Base-by-base conservation (phyloP, 1,140 invertebrate genomes). In the Sarcophaga bullata region DNA sequence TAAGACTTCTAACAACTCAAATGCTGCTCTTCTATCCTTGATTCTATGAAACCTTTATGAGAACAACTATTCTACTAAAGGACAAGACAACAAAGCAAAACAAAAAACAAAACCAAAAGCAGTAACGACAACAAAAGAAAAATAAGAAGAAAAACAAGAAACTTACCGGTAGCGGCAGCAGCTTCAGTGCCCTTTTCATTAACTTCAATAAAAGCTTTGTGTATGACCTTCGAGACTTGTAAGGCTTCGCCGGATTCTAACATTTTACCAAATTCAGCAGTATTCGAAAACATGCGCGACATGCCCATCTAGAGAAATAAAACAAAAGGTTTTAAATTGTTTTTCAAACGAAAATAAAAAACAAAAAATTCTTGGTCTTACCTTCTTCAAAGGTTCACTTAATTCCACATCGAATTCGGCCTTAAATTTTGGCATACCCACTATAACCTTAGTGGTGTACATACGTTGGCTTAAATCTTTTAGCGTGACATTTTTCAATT, bases 391-490 rank as follows among this genome's bases (percentile, higher is more conserved):
- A 46, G 91, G 84, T 0, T 90, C 82, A 8, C 89, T 90, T 15
- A 95, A 86, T 73, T 93, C 85, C 2, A 92, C 86, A 50, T 86
- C 85, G 49, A 91, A 91, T 86, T 93, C 92, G 5, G 93, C 91
- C 85, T 92, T 92, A 86, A 95, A 94, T 85, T 92, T 93, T 3
- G 94, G 94, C 47, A 95, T 72, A 37, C 86, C 91, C 0, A 95
- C 85, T 2, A 89, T 58, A 6, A 94, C 90, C 83, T 92, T 87
- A 0, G 83, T 84, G 0, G 19, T 17, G 1, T 78, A 52, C 54
- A 91, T 85, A 9, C 84, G 83, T 7, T 89, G 81, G 0, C 90
- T 84, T 6, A 91, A 85, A 11, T 87, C 78, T 0, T 83, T 84
- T 0, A 91, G 80, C 6, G 87, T 87, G 4, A 90, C 83, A 50